A percentile compares a stretch with the other conserved stretches of the same genome.
phyloP scores from a whole-genome alignment of 53 echinoderm and acorn worm species.

The Henricia sp. region DNA sequence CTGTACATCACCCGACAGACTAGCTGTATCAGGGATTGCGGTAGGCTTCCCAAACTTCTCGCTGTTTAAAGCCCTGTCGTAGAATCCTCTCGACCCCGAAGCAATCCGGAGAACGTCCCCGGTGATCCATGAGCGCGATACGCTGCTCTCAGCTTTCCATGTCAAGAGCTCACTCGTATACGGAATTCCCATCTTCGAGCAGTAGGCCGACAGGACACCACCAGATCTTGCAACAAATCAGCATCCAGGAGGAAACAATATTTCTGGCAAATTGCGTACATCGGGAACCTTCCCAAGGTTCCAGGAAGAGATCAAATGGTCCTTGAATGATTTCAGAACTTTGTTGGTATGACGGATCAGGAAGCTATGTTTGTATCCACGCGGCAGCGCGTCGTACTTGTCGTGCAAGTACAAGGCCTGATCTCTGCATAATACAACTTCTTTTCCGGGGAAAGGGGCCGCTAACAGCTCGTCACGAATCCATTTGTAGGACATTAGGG shows the following conservation, averaged over 20 bases:
- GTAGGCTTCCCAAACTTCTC: neutral
- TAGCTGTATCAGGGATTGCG: neutral
- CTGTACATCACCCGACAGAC: neutral
- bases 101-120: too few species aligned
- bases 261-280: neutral
- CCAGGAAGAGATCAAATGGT: neutral
- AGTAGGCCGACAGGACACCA: neutral
- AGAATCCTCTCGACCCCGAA: neutral
- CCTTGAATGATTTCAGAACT: neutral
- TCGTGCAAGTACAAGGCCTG: neutral
- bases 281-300: neutral
- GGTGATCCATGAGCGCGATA: neutral
- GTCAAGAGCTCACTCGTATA: neutral
- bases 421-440: neutral
- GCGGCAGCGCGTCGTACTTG: conserved; percentile 1
- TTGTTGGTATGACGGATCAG: neutral
- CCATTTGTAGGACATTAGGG: neutral
- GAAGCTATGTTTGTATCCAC: neutral
- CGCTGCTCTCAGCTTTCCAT: neutral
- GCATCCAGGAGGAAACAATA: neutral
- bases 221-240: too few species aligned
- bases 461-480: neutral
- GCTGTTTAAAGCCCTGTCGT: neutral
- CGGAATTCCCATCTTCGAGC: conserved; percentile 10
- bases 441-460: neutral